Evolutionary conservation across 1,140 invertebrate species (phyloP).

Genomic region (Brachionus paranguensis): DNA sequence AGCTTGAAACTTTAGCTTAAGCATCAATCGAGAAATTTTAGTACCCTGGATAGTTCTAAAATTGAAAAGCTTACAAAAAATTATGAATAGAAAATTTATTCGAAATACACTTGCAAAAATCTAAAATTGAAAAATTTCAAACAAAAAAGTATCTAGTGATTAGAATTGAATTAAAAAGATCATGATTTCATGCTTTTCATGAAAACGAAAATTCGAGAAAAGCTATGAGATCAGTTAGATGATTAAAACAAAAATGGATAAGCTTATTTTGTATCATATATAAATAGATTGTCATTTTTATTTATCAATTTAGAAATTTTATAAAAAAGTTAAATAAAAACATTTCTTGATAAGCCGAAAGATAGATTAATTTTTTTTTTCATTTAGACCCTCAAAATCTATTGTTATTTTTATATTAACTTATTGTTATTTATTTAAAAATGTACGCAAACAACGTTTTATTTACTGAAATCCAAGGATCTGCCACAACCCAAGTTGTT

Average conservation of each 20-base stretch:
- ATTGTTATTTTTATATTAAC: not conserved
- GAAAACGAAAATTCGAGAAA: not conserved
- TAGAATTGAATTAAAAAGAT: not conserved
- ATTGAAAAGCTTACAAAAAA: not conserved
- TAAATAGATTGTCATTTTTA: constrained; percentile 8
- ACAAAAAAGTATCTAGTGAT: not conserved
- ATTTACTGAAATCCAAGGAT: not conserved
- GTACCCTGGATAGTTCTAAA: not conserved
- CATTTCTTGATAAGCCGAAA: not conserved
- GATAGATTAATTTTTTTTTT: not conserved
- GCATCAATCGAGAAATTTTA: not conserved
- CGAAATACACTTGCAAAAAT: not conserved
- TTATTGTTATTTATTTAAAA: constrained; percentile 5
- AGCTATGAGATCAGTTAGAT: not conserved
- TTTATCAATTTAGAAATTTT: not conserved
- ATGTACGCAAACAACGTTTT: not conserved
- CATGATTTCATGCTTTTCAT: constrained; percentile 4
- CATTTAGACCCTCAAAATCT: not conserved
- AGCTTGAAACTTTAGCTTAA: not conserved
- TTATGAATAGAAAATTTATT: not conserved
- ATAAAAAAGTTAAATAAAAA: not conserved
- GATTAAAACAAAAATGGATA: not conserved
- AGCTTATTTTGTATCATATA: not conserved
- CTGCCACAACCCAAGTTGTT: not conserved
- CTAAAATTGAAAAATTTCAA: not conserved